A percentile compares a stretch with the other conserved stretches of the same genome.
Conservation (phyloP, 2,888 invertebrate genomes). For the Pollenia griseotomentosa region DNA sequence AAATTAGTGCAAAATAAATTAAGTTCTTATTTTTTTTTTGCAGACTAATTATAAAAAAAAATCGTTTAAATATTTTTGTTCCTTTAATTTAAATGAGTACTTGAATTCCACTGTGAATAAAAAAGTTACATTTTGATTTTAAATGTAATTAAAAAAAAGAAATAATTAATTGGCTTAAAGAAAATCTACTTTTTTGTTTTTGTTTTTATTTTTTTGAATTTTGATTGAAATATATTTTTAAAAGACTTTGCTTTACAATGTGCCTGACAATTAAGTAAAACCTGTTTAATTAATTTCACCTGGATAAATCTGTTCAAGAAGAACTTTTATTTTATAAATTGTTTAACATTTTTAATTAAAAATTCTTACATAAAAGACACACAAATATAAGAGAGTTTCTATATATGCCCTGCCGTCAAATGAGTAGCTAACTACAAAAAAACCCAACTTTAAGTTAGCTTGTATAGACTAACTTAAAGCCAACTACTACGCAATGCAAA, state of each 20-base stretch:
- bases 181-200: no score
- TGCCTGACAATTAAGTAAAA: neutral
- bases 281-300: neutral
- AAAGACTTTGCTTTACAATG: neutral
- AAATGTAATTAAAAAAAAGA: neutral
- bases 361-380: conserved; percentile 4
- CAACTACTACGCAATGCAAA: no score
- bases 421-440: no score
- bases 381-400: neutral
- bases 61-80: no score
- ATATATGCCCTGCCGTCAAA: no score
- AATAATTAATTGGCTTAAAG: no score
- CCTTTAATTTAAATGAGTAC: no score
- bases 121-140: neutral
- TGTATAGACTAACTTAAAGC: no score
- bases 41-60: no score
- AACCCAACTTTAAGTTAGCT: no score
- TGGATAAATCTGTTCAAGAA: neutral
- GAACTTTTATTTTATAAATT: neutral
- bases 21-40: no score
- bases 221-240: neutral
- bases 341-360: conserved; percentile 30
- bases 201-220: neutral
- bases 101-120: no score
- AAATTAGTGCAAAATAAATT: neutral